Base-by-base conservation (phyloP, 2,797 vertebrate species). In the Amblyopsis hoosieri region DNA sequence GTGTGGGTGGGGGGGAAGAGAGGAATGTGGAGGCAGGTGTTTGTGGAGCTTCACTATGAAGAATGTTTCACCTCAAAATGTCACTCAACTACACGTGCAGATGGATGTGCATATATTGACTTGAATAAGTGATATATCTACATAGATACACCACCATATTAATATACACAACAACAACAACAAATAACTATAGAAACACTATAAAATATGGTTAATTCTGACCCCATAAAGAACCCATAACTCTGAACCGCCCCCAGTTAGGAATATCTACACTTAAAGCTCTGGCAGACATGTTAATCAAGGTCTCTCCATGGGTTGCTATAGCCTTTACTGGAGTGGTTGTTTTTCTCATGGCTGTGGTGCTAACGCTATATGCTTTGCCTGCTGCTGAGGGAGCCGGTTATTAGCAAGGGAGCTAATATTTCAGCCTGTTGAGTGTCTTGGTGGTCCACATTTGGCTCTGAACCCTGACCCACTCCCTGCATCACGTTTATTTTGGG, bases 341-440 rank as follows among this genome's bases (percentile, higher is more conserved):
- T 81, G 81, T 81, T 82, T 88, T 74, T 87, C 74, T 69, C 57
- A 52, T 75, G 67, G 67, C 78, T 70, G 49, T 15, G 48, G 37
- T 79, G 77, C 75, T 67, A 82, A 63, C 54, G 50, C 67, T 69
- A 42, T 45, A 76, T 69, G 66, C 66, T 73, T 60, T 2, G 56
- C 73, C 72, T 80, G 69, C 68, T 83, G 82, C 77, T 82, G 73
- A 77, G 86, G 70, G 69, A 82, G 86, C 79, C 62, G 67, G 69
- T 90, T 77, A 89, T 91, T 86, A 89, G 79, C 69, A 86, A 90
- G 60, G 57, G 91, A 94, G 90, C 86, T 94, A 93, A 94, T 93
- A 94, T 95, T 94, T 94, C 92, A 90, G 90, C 86, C 90, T 89
- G 91, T 94, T 95, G 94, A 93, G 90, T 89, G 92, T 90, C 91